A percentile compares a stretch with the other conserved stretches of the same genome.
phyloP scores from a whole-genome alignment of 2,888 invertebrate genomes.

The Amiota mariae region DNA sequence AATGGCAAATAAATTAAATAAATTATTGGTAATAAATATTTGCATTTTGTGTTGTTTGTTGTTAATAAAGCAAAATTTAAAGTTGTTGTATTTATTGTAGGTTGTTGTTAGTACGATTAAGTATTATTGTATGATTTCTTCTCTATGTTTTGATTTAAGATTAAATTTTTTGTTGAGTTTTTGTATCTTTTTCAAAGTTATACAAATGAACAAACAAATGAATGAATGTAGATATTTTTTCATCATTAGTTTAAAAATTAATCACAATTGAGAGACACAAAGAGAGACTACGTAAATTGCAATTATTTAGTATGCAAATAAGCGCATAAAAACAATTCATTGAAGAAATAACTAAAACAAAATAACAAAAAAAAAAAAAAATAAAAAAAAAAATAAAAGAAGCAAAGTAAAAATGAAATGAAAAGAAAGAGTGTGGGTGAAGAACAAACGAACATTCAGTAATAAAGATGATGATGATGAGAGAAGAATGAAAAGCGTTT shows the following conservation, averaged over 20 bases:
- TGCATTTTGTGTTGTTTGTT: conserved; percentile 17
- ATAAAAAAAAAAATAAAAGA: conserved; percentile 30
- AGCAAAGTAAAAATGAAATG: conserved; percentile 48
- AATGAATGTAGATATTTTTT: too few species aligned
- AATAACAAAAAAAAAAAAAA: too few species aligned
- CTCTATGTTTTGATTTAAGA: background rate
- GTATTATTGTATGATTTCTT: conserved; percentile 17
- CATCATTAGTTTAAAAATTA: background rate
- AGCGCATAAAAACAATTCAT: conserved; percentile 64
- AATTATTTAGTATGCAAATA: conserved; percentile 65
- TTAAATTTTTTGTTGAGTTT: background rate
- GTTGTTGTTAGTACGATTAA: conserved; percentile 3
- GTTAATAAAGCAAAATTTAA: conserved; percentile 1
- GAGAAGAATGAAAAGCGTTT: background rate
- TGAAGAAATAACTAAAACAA: conserved; percentile 45
- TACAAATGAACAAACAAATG: background rate
- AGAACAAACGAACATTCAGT: conserved; percentile 35
- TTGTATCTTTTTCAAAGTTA: background rate
- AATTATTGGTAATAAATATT: conserved; percentile 3
- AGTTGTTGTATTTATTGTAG: conserved; percentile 5
- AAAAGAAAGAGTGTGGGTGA: background rate
- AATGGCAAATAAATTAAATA: background rate
- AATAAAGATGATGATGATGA: conserved; percentile 44
- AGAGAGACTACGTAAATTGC: conserved; percentile 33
- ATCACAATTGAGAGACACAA: conserved; percentile 17